Conservation (phyloP, 1,140 invertebrate species). For the Drosophila cardini region DNA sequence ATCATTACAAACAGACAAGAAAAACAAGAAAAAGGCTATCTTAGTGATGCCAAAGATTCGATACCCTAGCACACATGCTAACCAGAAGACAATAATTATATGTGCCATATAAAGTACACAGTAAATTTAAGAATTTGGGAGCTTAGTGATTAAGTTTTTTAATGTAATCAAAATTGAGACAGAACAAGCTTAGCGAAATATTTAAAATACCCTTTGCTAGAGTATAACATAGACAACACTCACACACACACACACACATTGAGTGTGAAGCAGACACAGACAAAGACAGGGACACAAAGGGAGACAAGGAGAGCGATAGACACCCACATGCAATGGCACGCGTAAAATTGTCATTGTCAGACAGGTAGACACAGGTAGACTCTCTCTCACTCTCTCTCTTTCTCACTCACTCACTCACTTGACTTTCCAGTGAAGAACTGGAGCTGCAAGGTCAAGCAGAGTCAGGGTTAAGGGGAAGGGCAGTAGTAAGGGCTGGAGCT, state of each 20-base stretch:
- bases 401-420: background rate
- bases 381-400: constrained; percentile 28
- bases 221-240: too few species aligned
- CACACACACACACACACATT: too few species aligned
- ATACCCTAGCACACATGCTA: too few species aligned
- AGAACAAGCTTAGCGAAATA: too few species aligned
- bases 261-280: background rate
- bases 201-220: too few species aligned
- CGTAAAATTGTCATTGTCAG: constrained; percentile 42
- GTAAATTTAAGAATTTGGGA: too few species aligned
- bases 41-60: too few species aligned
- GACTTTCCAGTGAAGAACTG: background rate
- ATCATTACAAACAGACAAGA: constrained; percentile 56
- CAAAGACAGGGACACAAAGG: constrained; percentile 2
- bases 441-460: constrained; percentile 65
- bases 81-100: too few species aligned
- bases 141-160: too few species aligned
- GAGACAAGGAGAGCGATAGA: background rate
- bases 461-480: constrained; percentile 15
- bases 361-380: constrained; percentile 47
- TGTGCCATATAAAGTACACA: too few species aligned
- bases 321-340: constrained; percentile 30
- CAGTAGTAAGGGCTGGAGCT: background rate
- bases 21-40: too few species aligned
- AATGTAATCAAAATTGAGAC: too few species aligned